A percentile compares a stretch with the other conserved stretches of the same genome.
Evolutionary conservation across 1,140 invertebrate species (phyloP).

Genomic region (Periplaneta americana): DNA sequence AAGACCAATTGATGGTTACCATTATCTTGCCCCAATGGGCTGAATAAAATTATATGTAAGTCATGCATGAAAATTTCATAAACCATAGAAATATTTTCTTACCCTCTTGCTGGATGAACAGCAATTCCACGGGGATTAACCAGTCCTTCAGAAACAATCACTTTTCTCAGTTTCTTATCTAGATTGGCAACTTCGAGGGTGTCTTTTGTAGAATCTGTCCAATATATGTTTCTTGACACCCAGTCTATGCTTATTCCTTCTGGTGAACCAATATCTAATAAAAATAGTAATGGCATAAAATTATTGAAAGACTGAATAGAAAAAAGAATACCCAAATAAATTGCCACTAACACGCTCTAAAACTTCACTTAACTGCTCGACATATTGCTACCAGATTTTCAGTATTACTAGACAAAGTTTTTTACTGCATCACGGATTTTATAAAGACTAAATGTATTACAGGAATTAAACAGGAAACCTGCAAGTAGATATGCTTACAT

Average conservation of each 20-base stretch:
- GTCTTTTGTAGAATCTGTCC: conserved; percentile 88
- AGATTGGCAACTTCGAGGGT: conserved; percentile 88
- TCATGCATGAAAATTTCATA: neutral
- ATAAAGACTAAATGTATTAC: too few species aligned
- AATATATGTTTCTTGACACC: conserved; percentile 87
- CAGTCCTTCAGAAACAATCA: conserved; percentile 71
- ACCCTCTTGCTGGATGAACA: conserved; percentile 86
- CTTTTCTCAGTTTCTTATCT: conserved; percentile 66
- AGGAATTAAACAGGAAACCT: too few species aligned
- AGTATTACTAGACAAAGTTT: too few species aligned
- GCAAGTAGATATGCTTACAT: too few species aligned
- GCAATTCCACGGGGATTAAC: conserved; percentile 91
- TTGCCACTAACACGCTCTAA: too few species aligned
- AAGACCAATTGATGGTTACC: too few species aligned
- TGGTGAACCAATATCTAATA: conserved; percentile 70
- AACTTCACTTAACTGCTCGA: too few species aligned
- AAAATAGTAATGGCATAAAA: too few species aligned
- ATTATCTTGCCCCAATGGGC: neutral
- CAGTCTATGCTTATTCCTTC: conserved; percentile 94
- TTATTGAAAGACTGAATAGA: too few species aligned
- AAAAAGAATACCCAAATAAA: too few species aligned
- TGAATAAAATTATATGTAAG: neutral
- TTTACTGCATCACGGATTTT: too few species aligned
- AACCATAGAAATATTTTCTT: conserved; percentile 33
- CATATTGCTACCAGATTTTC: too few species aligned